Evolutionary conservation across 2,113 vertebrate species (phyloP).

Genomic region (Varanus salvator): DNA sequence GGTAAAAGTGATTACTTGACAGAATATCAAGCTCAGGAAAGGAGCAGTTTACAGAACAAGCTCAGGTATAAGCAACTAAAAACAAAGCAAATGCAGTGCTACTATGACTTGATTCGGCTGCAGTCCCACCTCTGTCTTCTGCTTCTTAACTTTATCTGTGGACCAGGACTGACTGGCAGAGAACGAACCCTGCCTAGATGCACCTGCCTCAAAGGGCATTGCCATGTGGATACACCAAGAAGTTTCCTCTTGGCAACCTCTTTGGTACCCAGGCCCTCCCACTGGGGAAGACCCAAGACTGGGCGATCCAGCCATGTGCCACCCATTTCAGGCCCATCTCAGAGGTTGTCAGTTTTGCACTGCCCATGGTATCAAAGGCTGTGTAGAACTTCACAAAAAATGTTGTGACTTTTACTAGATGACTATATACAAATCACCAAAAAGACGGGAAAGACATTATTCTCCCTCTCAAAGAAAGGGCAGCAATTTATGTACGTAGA

Average conservation of each 20-base stretch:
- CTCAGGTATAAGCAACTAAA: slow-evolving; percentile 3
- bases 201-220: not conserved
- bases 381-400: not conserved
- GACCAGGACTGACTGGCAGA: not conserved
- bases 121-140: not conserved
- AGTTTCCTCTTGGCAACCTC: not conserved
- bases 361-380: not conserved
- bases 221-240: not conserved
- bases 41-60: not conserved
- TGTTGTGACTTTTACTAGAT: not conserved
- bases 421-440: too few relatives aligned
- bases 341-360: not conserved
- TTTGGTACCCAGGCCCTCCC: not conserved
- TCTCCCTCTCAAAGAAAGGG: too few relatives aligned
- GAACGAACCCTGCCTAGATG: not conserved
- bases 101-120: not conserved
- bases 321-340: not conserved
- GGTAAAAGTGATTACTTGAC: not conserved
- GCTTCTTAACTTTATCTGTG: not conserved
- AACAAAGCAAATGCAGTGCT: slow-evolving; percentile 1
- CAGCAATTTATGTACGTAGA: too few relatives aligned
- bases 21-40: not conserved
- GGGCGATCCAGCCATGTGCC: not conserved
- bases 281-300: not conserved
- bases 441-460: too few relatives aligned